Evolutionary conservation across 2,888 invertebrate species (phyloP).

Genomic region (Auanema sp.): DNA sequence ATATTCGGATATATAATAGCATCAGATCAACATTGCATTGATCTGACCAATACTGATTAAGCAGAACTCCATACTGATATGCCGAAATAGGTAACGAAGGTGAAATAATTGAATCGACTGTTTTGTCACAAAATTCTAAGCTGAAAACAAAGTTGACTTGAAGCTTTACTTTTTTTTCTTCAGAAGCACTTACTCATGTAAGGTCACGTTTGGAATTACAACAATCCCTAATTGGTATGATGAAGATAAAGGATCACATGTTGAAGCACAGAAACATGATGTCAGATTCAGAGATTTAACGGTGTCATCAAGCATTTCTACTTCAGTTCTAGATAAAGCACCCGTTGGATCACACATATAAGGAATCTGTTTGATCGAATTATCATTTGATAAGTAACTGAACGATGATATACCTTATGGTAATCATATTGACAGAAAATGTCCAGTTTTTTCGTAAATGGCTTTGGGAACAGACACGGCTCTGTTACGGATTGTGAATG

Average conservation of each 20-base stretch:
- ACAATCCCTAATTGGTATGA: constrained; percentile 15
- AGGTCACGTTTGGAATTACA: constrained; percentile 16
- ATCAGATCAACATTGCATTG: constrained; percentile 42
- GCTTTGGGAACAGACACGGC: constrained; percentile 41
- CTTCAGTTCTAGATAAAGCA: constrained; percentile 40
- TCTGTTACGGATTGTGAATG: background rate
- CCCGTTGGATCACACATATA: constrained; percentile 49
- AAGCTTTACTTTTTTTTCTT: background rate
- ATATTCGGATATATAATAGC: constrained; percentile 38
- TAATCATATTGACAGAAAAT: constrained; percentile 44
- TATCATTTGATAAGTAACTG: background rate
- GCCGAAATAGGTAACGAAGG: constrained; percentile 9
- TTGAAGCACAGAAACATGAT: constrained; percentile 37
- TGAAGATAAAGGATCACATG: constrained; percentile 7
- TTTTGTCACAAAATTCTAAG: constrained; percentile 14
- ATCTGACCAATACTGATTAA: constrained; percentile 16
- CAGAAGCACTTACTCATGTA: constrained; percentile 9
- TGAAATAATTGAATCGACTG: constrained; percentile 6
- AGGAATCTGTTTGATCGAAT: constrained; percentile 24
- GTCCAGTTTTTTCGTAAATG: constrained; percentile 34
- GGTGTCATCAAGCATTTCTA: constrained; percentile 37
- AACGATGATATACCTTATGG: constrained; percentile 28
- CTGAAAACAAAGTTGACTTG: constrained; percentile 1
- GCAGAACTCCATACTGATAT: constrained; percentile 13
- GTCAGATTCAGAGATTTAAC: constrained; percentile 40